phyloP scores from a whole-genome alignment of 2,888 invertebrate genomes.

The Gryllus longicercus region DNA sequence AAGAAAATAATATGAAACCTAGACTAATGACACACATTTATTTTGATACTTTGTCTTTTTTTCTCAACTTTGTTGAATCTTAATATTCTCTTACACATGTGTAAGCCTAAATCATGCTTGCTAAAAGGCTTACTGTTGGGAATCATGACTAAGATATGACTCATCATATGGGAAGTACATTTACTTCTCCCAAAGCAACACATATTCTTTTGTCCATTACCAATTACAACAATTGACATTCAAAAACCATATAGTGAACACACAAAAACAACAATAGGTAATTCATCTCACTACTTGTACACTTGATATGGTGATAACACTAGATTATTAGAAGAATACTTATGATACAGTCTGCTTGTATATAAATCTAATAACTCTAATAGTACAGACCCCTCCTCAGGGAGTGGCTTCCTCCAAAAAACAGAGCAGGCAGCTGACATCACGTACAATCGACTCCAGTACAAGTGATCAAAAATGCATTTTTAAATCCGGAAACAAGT shows the following conservation, averaged over 20 bases:
- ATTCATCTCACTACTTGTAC: constrained; percentile 17
- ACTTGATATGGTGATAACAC: not conserved
- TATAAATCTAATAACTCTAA: not conserved
- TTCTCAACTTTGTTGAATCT: not conserved
- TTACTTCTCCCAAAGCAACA: not conserved
- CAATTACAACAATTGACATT: not conserved
- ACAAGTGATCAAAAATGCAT: constrained; percentile 37
- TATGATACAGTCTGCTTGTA: constrained; percentile 17
- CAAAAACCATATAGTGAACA: constrained; percentile 5
- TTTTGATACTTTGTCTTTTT: not conserved
- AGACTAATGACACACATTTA: not conserved
- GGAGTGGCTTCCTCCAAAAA: constrained; percentile 17
- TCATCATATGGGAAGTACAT: not conserved
- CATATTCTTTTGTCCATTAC: constrained; percentile 2
- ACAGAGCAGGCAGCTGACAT: constrained; percentile 32
- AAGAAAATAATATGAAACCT: constrained; percentile 22
- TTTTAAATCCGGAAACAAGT: constrained; percentile 30
- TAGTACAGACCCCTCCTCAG: not conserved
- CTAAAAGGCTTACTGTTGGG: not conserved
- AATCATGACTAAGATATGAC: not conserved
- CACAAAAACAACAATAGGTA: not conserved
- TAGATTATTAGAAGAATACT: constrained; percentile 2
- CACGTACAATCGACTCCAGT: constrained; percentile 26
- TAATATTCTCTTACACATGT: not conserved
- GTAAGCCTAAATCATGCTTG: not conserved